Evolutionary conservation across 2,113 vertebrate species (phyloP).

Genomic region (Poecile atricapillus): DNA sequence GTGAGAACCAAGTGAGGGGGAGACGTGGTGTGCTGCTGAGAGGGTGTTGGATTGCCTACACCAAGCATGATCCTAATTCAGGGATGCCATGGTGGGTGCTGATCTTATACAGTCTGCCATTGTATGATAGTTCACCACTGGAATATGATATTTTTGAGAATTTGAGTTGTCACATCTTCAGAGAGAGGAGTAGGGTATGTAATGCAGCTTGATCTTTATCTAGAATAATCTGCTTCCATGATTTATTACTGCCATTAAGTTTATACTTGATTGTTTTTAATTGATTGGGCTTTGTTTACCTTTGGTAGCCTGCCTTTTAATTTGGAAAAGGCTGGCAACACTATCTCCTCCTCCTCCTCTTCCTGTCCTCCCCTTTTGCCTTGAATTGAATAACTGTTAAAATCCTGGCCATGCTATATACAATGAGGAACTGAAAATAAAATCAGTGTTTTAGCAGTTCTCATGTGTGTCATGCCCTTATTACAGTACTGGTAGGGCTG

Average conservation of each 20-base stretch:
- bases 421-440: not conserved
- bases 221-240: not conserved
- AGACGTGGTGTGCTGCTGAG: not conserved
- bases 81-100: not conserved
- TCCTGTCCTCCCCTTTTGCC: not conserved
- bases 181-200: not conserved
- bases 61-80: not conserved
- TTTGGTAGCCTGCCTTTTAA: not conserved
- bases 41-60: not conserved
- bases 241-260: not conserved
- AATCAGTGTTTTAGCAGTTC: not conserved
- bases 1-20: not conserved
- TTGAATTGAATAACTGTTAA: not conserved
- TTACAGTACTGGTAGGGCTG: not conserved
- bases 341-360: not conserved
- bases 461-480: constrained; percentile 1
- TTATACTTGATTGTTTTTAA: not conserved
- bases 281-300: not conserved
- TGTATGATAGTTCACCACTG: rapidly evolving
- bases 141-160: not conserved
- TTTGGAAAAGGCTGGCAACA: not conserved
- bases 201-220: not conserved
- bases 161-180: not conserved
- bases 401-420: not conserved
- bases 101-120: not conserved